phyloP scores from a whole-genome alignment of 2,113 vertebrate genomes.

The Gasterosteus nipponicus region DNA sequence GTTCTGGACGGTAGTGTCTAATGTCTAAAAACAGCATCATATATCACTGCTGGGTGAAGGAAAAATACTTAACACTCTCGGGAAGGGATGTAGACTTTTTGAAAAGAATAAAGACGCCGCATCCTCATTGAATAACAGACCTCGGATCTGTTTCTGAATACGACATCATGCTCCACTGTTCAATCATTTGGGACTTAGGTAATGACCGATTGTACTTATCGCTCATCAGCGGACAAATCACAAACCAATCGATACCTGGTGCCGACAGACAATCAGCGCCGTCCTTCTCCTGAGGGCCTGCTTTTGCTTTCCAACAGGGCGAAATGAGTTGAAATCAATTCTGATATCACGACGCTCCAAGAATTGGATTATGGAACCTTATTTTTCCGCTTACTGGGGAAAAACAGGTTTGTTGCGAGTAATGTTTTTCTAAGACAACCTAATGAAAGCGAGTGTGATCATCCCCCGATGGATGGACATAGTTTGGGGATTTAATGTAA shows the following conservation, averaged over 20 bases:
- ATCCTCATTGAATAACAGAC: not conserved
- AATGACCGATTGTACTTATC: not conserved
- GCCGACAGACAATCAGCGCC: not conserved
- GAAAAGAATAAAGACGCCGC: not conserved
- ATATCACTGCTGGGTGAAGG: not conserved
- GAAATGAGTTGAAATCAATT: not conserved
- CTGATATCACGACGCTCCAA: not conserved
- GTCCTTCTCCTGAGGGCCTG: not conserved
- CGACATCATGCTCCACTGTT: not conserved
- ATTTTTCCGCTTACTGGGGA: not conserved
- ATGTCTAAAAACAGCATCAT: not conserved
- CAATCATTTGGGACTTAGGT: not conserved
- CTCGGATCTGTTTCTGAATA: not conserved
- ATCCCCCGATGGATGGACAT: not conserved
- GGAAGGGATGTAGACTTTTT: not conserved
- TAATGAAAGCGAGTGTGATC: not conserved
- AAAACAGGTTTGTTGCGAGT: not conserved
- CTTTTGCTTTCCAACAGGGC: not conserved
- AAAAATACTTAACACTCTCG: not conserved
- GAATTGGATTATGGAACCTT: not conserved
- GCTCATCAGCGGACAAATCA: not conserved
- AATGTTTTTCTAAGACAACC: slow-evolving; percentile 4
- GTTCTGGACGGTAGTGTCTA: not conserved
- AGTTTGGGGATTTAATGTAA: not conserved
- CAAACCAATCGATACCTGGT: not conserved